These are phyloP conservation scores for Ellobius talpinus DNA, from an alignment of 2,113 vertebrate species.

Conservation along the genomic window DNA sequence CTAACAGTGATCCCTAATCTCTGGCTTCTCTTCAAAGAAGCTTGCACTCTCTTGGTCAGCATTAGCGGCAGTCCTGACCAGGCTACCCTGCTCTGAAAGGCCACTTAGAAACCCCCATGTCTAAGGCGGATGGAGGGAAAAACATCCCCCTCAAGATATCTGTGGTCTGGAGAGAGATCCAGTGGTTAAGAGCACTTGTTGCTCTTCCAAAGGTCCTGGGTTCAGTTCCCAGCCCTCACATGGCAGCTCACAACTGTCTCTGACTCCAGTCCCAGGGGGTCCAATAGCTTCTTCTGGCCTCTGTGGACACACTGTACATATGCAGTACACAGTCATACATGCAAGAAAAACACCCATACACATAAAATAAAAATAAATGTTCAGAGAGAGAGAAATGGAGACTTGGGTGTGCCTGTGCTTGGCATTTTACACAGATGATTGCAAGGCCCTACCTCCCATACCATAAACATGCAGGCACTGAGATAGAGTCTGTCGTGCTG, in stretches of 20 bases:
- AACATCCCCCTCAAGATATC: neutral
- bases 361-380: neutral
- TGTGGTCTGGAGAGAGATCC: neutral
- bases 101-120: neutral
- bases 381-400: neutral
- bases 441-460: neutral
- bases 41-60: neutral
- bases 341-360: neutral
- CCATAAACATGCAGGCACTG: neutral
- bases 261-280: neutral
- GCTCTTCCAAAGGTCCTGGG: neutral
- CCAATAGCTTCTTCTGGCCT: neutral
- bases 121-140: neutral
- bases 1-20: neutral
- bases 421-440: neutral
- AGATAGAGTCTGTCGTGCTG: neutral
- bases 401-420: neutral
- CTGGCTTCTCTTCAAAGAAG: neutral
- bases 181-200: neutral
- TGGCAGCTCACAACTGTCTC: neutral
- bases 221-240: neutral
- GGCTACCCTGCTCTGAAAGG: neutral
- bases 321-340: neutral
- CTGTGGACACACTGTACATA: neutral
- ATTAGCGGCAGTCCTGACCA: neutral